phyloP scores from a whole-genome alignment of 2,888 invertebrate species.

The Taenaris catops region DNA sequence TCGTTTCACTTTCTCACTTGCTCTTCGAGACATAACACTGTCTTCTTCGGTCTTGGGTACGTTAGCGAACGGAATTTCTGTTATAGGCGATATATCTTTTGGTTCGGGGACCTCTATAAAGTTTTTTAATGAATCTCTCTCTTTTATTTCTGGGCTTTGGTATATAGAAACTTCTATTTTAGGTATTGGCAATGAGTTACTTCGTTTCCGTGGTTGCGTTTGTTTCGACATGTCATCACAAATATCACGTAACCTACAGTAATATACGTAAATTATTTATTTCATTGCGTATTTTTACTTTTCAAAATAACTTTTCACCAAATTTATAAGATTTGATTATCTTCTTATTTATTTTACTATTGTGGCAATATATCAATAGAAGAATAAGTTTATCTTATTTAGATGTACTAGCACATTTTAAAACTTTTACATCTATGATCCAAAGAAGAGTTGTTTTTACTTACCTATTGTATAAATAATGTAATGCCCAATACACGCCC shows the following conservation, averaged over 20 bases:
- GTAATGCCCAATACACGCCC: conserved; percentile 98
- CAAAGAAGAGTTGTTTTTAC: no score
- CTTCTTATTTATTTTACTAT: no score
- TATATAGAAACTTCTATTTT: conserved; percentile 94
- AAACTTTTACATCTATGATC: no score
- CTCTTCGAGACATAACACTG: conserved; percentile 73
- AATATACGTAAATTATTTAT: no score
- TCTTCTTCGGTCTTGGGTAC: conserved; percentile 61
- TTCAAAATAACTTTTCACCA: no score
- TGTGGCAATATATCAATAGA: no score
- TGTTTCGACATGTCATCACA: conserved; percentile 90
- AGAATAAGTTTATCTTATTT: no score
- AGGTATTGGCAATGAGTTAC: conserved; percentile 95
- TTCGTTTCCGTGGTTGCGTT: conserved; percentile 90
- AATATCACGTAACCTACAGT: conserved; percentile 88
- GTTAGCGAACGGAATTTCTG: conserved; percentile 69
- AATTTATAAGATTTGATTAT: no score
- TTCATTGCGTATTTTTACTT: no score
- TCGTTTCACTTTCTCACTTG: conserved; percentile 91
- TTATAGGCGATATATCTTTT: conserved; percentile 82
- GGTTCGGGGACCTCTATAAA: conserved; percentile 89
- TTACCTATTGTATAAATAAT: conserved; percentile 93
- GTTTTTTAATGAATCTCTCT: conserved; percentile 83
- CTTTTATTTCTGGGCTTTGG: conserved; percentile 86
- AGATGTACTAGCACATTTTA: no score